A percentile compares a stretch with the other conserved stretches of the same genome.
Conservation (phyloP, 2,888 invertebrate genomes). For the Iselma pallidipennis region DNA sequence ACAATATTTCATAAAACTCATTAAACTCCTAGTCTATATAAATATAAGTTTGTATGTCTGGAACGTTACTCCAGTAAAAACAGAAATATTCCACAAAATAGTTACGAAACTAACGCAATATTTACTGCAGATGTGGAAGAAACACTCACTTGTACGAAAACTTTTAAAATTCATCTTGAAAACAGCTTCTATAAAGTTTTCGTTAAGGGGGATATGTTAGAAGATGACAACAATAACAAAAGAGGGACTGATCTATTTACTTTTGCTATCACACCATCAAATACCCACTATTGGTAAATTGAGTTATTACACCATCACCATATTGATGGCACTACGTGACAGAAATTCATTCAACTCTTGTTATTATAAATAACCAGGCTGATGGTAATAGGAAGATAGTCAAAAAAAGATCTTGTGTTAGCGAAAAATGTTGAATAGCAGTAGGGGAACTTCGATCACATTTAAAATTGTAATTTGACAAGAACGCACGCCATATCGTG, state of each 20-base stretch:
- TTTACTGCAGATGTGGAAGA: neutral
- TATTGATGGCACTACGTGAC: neutral
- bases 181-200: neutral
- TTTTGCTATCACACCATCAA: neutral
- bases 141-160: neutral
- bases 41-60: neutral
- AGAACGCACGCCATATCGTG: neutral
- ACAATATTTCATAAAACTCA: neutral
- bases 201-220: neutral
- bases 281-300: neutral
- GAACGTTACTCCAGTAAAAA: neutral
- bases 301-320: neutral
- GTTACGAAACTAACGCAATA: neutral
- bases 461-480: neutral
- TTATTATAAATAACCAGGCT: neutral
- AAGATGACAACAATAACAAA: neutral
- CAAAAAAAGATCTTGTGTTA: too few relatives aligned
- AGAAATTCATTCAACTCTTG: neutral
- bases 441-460: neutral
- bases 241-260: too few relatives aligned
- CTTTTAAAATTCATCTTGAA: neutral
- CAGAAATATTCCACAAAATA: neutral
- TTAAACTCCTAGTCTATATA: neutral
- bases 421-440: too few relatives aligned
- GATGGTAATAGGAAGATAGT: neutral